Conservation (phyloP, 1,140 invertebrate species). For the Hydropsyche tenuis region DNA sequence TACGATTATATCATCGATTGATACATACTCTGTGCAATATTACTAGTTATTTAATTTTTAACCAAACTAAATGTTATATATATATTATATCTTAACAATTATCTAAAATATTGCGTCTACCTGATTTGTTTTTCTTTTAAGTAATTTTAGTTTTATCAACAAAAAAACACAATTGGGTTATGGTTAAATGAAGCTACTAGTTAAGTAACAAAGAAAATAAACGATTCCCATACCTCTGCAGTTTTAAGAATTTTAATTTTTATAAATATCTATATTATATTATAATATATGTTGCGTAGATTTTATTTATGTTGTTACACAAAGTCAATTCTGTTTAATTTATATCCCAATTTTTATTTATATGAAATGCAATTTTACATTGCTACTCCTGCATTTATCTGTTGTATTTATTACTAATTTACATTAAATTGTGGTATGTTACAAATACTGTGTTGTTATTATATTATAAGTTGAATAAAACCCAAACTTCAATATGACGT, state of each 20-base stretch:
- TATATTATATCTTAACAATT: conserved; percentile 58
- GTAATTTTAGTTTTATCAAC: conserved; percentile 56
- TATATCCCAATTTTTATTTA: conserved; percentile 65
- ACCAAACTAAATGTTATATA: conserved; percentile 63
- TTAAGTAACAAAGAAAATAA: conserved; percentile 53
- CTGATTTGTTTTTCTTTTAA: conserved; percentile 64
- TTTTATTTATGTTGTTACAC: conserved; percentile 64
- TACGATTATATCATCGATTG: conserved; percentile 64
- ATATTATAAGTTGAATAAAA: conserved; percentile 40
- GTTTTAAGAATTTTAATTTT: conserved; percentile 59
- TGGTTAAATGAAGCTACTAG: conserved; percentile 53
- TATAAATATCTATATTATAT: conserved; percentile 54
- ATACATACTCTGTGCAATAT: conserved; percentile 69
- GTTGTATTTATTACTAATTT: conserved; percentile 68
- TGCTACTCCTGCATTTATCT: conserved; percentile 66
- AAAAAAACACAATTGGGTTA: conserved; percentile 57
- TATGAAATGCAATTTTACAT: conserved; percentile 63
- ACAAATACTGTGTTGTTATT: conserved; percentile 54
- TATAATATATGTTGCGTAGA: conserved; percentile 63
- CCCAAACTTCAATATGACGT: conserved; percentile 25
- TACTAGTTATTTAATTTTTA: conserved; percentile 69
- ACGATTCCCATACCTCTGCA: conserved; percentile 64
- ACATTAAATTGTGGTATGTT: conserved; percentile 67
- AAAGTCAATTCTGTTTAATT: conserved; percentile 56
- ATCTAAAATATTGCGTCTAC: conserved; percentile 56